Conservation (phyloP, 2,113 vertebrate genomes). For the Thomomys bottae region DNA sequence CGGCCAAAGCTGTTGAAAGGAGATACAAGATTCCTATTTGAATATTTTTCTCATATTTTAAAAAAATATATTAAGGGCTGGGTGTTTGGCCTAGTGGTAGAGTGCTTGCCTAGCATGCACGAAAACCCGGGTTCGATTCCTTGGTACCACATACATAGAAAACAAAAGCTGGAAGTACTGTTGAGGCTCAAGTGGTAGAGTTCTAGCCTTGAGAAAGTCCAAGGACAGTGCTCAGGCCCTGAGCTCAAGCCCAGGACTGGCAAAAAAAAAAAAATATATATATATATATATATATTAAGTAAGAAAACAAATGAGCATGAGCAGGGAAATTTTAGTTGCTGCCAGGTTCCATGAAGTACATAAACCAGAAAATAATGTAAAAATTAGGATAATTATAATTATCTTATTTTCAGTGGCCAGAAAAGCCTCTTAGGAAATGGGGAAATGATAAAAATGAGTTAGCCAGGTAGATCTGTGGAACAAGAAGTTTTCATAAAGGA, state of each 20-base stretch:
- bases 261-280: too few relatives aligned
- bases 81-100: too few relatives aligned
- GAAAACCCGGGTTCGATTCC: too few relatives aligned
- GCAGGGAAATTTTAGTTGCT: not conserved
- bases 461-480: not conserved
- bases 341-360: not conserved
- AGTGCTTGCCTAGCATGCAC: too few relatives aligned
- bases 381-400: not conserved
- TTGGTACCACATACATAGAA: too few relatives aligned
- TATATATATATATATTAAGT: not conserved
- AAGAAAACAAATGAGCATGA: conserved; percentile 27
- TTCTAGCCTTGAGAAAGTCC: too few relatives aligned
- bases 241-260: too few relatives aligned
- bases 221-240: too few relatives aligned
- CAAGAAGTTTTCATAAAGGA: not conserved
- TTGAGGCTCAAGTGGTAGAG: too few relatives aligned
- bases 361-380: not conserved
- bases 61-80: too few relatives aligned
- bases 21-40: not conserved
- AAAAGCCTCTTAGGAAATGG: not conserved
- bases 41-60: not conserved
- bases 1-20: conserved; percentile 19
- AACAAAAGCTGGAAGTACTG: too few relatives aligned
- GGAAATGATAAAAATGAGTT: not conserved
- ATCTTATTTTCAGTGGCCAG: not conserved